Conservation (phyloP, 2,113 vertebrate genomes). For the Archocentrus centrarchus region DNA sequence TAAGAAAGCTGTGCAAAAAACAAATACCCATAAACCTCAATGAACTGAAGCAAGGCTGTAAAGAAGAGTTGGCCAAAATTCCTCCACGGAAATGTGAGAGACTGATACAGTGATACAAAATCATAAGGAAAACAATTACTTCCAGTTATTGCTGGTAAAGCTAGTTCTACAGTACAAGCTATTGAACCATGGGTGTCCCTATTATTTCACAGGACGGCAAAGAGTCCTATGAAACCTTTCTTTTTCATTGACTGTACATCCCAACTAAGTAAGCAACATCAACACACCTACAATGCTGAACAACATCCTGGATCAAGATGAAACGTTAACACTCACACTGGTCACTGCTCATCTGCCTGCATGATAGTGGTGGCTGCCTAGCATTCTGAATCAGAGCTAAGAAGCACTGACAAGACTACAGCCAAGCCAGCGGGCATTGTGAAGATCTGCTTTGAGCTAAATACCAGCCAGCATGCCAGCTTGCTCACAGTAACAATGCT, state of each 20-base stretch:
- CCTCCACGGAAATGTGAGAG: neutral
- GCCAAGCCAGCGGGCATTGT: neutral
- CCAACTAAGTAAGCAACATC: neutral
- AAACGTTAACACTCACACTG: neutral
- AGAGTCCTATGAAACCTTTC: too few species aligned
- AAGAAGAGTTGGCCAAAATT: neutral
- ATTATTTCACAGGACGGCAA: neutral
- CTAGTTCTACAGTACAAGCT: neutral
- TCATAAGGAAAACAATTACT: neutral
- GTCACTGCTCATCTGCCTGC: neutral
- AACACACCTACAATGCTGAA: neutral
- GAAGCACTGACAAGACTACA: neutral
- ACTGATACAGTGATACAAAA: neutral
- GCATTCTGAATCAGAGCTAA: neutral
- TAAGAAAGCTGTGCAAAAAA: neutral
- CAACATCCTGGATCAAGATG: accelerated
- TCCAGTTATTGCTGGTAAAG: neutral
- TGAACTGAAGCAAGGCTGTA: neutral
- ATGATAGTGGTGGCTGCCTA: neutral
- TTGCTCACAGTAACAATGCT: neutral
- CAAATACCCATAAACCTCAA: neutral
- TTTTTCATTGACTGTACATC: too few species aligned
- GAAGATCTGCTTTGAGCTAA: neutral
- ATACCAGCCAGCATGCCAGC: neutral
- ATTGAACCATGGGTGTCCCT: neutral